These are phyloP conservation scores for Thryonomys swinderianus DNA, from an alignment of 2,113 vertebrate species.

Conservation along the genomic window DNA sequence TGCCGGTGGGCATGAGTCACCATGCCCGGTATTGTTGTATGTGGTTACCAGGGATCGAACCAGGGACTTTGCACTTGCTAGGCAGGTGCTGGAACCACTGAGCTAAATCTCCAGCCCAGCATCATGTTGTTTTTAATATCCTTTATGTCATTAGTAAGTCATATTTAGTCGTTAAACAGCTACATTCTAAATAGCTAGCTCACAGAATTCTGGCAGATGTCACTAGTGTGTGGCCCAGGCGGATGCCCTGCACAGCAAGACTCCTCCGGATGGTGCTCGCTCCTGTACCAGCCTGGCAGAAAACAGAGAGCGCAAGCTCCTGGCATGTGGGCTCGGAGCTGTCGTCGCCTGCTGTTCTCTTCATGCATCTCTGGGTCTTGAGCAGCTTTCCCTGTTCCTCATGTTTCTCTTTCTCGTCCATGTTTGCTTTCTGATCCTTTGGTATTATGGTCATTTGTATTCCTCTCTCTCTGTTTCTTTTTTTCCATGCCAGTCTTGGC, in stretches of 20 bases:
- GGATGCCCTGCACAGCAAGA: not conserved
- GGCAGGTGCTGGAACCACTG: no score
- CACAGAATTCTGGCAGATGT: not conserved
- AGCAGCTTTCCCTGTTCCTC: not conserved
- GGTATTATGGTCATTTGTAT: not conserved
- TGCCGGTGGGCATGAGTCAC: no score
- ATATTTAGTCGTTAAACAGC: not conserved
- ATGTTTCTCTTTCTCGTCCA: not conserved
- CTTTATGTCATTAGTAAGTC: not conserved
- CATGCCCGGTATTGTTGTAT: no score
- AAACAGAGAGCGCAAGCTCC: not conserved
- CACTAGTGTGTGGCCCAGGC: not conserved
- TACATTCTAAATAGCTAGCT: not conserved
- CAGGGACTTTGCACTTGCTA: no score
- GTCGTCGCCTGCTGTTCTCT: not conserved
- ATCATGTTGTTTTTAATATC: not conserved
- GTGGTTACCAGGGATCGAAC: no score
- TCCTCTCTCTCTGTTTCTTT: not conserved
- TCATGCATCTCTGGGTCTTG: accelerated
- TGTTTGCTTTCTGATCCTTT: not conserved
- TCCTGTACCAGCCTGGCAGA: not conserved
- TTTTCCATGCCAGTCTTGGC: not conserved
- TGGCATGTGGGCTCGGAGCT: not conserved
- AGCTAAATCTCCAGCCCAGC: no score
- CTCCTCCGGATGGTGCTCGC: not conserved